These are phyloP conservation scores for Astropecten irregularis DNA, from an alignment of 53 echinoderm and acorn worm species.

Conservation along the genomic window DNA sequence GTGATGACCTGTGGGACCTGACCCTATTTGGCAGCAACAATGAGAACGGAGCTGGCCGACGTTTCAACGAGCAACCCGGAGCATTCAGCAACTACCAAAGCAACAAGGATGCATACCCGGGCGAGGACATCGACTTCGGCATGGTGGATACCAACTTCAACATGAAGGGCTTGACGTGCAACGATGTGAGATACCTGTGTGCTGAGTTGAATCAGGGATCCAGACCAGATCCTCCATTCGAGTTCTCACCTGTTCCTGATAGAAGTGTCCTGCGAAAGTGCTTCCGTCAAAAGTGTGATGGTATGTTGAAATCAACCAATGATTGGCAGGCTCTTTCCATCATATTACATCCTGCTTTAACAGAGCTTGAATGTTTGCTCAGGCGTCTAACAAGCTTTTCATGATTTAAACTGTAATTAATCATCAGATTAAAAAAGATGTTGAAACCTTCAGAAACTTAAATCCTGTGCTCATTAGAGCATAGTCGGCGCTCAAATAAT, in stretches of 20 bases:
- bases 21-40: constrained; percentile 74
- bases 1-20: constrained; percentile 75
- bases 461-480: too few relatives aligned
- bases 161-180: constrained; percentile 79
- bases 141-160: constrained; percentile 81
- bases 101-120: constrained; percentile 72
- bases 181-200: constrained; percentile 69
- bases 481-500: too few relatives aligned
- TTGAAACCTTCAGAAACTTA: too few relatives aligned
- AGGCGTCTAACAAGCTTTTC: too few relatives aligned
- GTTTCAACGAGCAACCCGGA: constrained; percentile 62
- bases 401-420: too few relatives aligned
- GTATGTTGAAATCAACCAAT: not conserved
- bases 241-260: constrained; percentile 69
- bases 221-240: constrained; percentile 72
- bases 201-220: constrained; percentile 69
- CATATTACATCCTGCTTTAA: too few relatives aligned
- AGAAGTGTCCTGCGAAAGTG: constrained; percentile 69
- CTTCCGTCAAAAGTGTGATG: constrained; percentile 60
- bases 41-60: constrained; percentile 66
- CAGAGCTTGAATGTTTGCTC: too few relatives aligned
- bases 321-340: too few relatives aligned
- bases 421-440: too few relatives aligned
- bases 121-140: constrained; percentile 74
- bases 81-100: constrained; percentile 61